A percentile compares a stretch with the other conserved stretches of the same genome.
Conservation (phyloP, 2,888 invertebrate genomes). For the Oscheius sp. region DNA sequence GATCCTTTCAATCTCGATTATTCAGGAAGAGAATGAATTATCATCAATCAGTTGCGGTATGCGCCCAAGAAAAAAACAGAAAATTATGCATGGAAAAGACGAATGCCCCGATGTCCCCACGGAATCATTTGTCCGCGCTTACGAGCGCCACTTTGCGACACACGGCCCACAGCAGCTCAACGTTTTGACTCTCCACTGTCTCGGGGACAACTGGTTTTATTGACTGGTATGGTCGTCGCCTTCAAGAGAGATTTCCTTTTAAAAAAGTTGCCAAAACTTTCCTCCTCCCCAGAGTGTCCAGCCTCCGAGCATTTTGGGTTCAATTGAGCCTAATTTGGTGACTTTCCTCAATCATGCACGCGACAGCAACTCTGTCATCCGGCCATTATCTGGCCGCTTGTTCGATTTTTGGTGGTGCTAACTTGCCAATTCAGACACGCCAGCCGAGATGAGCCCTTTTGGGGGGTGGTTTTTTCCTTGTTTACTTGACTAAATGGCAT, state of each 20-base stretch:
- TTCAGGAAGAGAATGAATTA: neutral
- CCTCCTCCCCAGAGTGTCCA: neutral
- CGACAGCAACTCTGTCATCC: constrained; percentile 36
- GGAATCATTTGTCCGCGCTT: constrained; percentile 29
- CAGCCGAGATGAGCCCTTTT: neutral
- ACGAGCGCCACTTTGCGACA: constrained; percentile 30
- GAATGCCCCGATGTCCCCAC: constrained; percentile 21
- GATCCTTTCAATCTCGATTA: neutral
- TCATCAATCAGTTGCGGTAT: neutral
- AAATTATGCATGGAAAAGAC: constrained; percentile 29
- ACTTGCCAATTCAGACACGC: constrained; percentile 9
- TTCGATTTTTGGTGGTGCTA: constrained; percentile 32
- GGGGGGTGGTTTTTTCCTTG: too few relatives aligned
- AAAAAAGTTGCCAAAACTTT: neutral
- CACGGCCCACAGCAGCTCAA: too few relatives aligned
- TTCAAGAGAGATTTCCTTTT: neutral
- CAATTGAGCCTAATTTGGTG: constrained; percentile 41
- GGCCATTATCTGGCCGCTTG: constrained; percentile 40
- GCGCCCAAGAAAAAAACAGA: neutral
- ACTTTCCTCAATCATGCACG: constrained; percentile 41
- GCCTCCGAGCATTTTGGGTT: constrained; percentile 9
- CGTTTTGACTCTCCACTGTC: constrained; percentile 2
- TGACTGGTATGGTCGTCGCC: constrained; percentile 6
- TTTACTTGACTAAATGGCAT: too few relatives aligned
- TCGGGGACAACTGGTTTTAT: neutral